Percentiles rank a stretch among this genome's conserved stretches.
phyloP scores from a whole-genome alignment of 1,140 invertebrate genomes.

The Ips typographus region DNA sequence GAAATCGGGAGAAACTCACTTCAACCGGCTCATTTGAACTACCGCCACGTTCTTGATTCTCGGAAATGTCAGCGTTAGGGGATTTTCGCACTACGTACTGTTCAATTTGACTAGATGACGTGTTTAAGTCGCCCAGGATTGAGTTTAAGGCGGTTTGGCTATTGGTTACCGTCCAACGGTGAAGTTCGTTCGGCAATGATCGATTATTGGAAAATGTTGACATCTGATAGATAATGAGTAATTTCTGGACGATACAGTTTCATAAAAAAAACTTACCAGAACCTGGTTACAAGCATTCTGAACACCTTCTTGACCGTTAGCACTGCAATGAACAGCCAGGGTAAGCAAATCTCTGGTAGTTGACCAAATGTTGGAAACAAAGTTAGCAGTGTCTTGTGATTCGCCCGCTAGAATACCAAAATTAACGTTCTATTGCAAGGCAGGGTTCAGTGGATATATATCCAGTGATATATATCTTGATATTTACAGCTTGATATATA shows the following conservation, averaged over 20 bases:
- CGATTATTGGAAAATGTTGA: conserved; percentile 20
- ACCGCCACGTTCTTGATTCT: neutral
- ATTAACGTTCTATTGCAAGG: conserved; percentile 16
- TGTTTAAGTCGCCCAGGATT: conserved; percentile 14
- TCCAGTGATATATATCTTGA: no score
- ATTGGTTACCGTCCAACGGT: conserved; percentile 44
- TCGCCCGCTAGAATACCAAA: no score
- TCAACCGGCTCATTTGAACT: neutral
- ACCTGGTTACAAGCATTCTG: conserved; percentile 43
- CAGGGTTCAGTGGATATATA: no score
- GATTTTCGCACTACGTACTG: conserved; percentile 22
- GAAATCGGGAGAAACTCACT: neutral
- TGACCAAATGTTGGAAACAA: neutral
- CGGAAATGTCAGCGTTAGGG: neutral
- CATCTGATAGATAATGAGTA: neutral
- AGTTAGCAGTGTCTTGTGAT: conserved; percentile 1
- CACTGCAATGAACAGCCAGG: conserved; percentile 41
- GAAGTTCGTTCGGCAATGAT: conserved; percentile 43
- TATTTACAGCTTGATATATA: no score
- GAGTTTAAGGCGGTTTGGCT: conserved; percentile 34
- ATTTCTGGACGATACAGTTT: neutral
- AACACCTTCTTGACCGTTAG: conserved; percentile 43
- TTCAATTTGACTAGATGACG: conserved; percentile 5
- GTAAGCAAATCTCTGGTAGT: conserved; percentile 40
- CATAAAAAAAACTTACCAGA: conserved; percentile 38